Percentiles rank a stretch among this genome's conserved stretches.
These are phyloP conservation scores for Prunella himalayana DNA, from an alignment of 2,113 vertebrate species.

Conservation along the genomic window DNA sequence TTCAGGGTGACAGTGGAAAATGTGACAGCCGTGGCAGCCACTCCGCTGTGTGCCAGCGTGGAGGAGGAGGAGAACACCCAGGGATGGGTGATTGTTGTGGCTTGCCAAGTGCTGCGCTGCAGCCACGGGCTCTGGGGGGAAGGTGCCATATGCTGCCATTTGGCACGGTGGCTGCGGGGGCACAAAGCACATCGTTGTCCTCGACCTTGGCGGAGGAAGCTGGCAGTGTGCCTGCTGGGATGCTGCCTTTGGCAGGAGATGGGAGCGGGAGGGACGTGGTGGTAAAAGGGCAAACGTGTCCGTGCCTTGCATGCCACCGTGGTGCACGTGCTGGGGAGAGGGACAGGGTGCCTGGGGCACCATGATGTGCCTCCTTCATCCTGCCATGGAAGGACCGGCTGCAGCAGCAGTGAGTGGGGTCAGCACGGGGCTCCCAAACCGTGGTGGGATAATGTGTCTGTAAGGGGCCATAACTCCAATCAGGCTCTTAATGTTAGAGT, in stretches of 20 bases:
- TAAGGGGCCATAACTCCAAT: neutral
- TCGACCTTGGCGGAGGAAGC: neutral
- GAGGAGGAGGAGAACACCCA: conserved; percentile 56
- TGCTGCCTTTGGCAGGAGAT: neutral
- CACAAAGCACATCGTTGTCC: conserved; percentile 73
- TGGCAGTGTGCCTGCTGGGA: conserved; percentile 28
- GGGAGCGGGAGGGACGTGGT: neutral
- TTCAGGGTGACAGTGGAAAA: conserved; percentile 52
- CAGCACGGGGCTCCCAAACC: neutral
- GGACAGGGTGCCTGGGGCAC: fast-evolving
- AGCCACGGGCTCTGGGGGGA: neutral
- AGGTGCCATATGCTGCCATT: conserved; percentile 62
- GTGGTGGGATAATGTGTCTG: neutral
- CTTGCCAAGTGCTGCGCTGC: conserved; percentile 37
- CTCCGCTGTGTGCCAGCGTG: neutral
- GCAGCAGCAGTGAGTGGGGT: fast-evolving
- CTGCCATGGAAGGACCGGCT: fast-evolving
- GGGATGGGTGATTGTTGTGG: conserved; percentile 59
- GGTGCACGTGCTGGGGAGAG: neutral
- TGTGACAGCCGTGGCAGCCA: neutral
- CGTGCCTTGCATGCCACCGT: neutral
- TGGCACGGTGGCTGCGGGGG: conserved; percentile 7
- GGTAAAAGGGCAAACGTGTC: neutral
- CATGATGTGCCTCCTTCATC: fast-evolving
- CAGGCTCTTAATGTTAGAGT: neutral